phyloP scores from a whole-genome alignment of 2,888 invertebrate genomes.

The Drosophila eohydei region DNA sequence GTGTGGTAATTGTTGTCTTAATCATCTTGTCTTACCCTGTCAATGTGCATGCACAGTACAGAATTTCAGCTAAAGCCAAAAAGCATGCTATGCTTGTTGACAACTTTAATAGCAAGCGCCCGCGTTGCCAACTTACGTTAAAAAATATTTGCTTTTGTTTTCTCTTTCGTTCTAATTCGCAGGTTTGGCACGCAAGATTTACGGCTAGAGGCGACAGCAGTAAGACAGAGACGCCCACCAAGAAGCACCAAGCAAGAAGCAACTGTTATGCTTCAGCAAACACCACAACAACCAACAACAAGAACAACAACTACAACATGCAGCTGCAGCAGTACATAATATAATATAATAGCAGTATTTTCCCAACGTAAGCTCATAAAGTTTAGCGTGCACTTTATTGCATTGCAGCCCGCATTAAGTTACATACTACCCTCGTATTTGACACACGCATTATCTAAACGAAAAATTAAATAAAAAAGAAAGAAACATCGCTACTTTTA shows the following conservation, averaged over 20 bases:
- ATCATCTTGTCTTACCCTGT: conserved; percentile 42
- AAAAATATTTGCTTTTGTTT: conserved; percentile 29
- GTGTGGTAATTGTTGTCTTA: conserved; percentile 52
- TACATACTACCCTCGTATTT: conserved; percentile 17
- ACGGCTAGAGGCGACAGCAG: conserved; percentile 46
- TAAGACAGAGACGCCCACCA: conserved; percentile 12
- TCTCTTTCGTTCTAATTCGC: conserved; percentile 21
- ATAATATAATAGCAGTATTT: conserved; percentile 16
- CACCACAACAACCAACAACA: conserved; percentile 29
- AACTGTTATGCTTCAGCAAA: conserved; percentile 47
- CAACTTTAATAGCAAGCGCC: neutral
- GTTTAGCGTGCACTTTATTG: conserved; percentile 53
- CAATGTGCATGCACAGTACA: conserved; percentile 28
- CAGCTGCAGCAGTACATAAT: neutral
- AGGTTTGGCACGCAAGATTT: conserved; percentile 58
- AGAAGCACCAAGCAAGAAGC: conserved; percentile 26
- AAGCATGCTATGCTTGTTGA: conserved; percentile 41
- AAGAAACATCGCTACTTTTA: conserved; percentile 18
- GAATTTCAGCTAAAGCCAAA: conserved; percentile 37
- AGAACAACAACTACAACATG: conserved; percentile 16
- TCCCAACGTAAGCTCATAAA: conserved; percentile 34
- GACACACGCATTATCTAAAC: conserved; percentile 13
- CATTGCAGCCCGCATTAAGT: conserved; percentile 42
- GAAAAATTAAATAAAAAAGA: conserved; percentile 6
- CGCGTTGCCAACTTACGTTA: conserved; percentile 54